Percentiles rank a stretch among this genome's conserved stretches.
These are phyloP conservation scores for Liopterus haemorrhoidalis DNA, from an alignment of 2,888 invertebrate species.

Conservation along the genomic window DNA sequence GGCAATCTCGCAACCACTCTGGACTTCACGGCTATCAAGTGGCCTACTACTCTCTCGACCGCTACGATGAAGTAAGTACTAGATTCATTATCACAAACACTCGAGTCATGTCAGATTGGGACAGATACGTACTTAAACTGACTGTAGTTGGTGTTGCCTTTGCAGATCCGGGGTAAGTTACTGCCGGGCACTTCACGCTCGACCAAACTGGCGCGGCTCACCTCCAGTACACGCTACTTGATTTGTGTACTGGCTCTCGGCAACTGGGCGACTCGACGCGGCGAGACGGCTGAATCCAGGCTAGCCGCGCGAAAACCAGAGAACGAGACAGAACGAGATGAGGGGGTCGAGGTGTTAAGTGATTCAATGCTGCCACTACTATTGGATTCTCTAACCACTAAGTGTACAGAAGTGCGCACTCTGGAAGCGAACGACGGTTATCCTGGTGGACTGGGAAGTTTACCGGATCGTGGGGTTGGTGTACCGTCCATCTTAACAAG, in stretches of 20 bases:
- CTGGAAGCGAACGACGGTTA: conserved; percentile 64
- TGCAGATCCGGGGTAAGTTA: conserved; percentile 69
- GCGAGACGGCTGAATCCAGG: conserved; percentile 50
- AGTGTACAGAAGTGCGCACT: conserved; percentile 71
- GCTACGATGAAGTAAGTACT: conserved; percentile 53
- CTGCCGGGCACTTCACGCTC: conserved; percentile 68
- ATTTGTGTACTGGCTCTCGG: conserved; percentile 85
- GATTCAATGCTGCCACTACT: conserved; percentile 52
- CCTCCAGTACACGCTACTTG: conserved; percentile 73
- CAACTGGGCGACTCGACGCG: conserved; percentile 56
- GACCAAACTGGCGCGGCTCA: conserved; percentile 66
- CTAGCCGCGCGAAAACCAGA: conserved; percentile 46
- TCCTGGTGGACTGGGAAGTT: conserved; percentile 50
- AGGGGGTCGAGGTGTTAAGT: conserved; percentile 50
- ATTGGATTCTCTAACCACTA: conserved; percentile 66
- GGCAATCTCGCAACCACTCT: conserved; percentile 84
- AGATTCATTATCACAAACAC: too few relatives aligned
- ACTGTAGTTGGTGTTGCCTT: conserved; percentile 25
- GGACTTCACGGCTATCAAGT: conserved; percentile 80
- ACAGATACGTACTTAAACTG: too few relatives aligned
- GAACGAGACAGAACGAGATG: conserved; percentile 48
- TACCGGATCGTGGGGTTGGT: conserved; percentile 45
- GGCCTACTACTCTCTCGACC: conserved; percentile 69
- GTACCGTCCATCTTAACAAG: conserved; percentile 73
- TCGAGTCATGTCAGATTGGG: too few relatives aligned